Evolutionary conservation across 1,140 invertebrate species (phyloP).

Genomic region (Rhopalosiphum padi): DNA sequence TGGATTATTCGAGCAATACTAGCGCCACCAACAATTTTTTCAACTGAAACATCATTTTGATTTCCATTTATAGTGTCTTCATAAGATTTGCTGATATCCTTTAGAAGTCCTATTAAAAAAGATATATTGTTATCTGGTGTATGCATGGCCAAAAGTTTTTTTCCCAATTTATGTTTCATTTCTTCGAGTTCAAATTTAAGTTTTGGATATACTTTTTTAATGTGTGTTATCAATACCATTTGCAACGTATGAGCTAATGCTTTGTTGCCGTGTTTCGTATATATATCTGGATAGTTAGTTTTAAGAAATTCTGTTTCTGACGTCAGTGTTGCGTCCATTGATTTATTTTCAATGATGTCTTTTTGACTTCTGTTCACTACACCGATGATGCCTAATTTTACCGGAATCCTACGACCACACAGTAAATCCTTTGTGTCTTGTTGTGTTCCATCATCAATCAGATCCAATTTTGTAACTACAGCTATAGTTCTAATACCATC

Average conservation of each 20-base stretch:
- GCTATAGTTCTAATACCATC: not conserved
- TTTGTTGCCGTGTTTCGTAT: not conserved
- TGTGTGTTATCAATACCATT: not conserved
- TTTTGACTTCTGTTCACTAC: not conserved
- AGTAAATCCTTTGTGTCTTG: not conserved
- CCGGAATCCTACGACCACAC: not conserved
- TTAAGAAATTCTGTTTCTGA: not conserved
- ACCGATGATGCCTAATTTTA: not conserved
- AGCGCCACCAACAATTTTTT: not conserved
- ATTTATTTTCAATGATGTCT: not conserved
- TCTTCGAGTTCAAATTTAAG: not conserved
- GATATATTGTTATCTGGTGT: not conserved
- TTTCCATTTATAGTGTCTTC: not conserved
- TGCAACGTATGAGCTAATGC: not conserved
- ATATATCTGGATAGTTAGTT: not conserved
- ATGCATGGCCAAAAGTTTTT: not conserved
- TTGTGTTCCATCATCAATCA: not conserved
- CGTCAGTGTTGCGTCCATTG: not conserved
- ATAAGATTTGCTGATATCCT: not conserved
- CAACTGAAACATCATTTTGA: not conserved
- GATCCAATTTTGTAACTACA: not conserved
- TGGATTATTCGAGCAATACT: not conserved
- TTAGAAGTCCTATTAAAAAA: not conserved
- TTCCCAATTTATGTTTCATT: not conserved
- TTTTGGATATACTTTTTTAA: not conserved